Base-by-base conservation (phyloP, 2,797 vertebrate species). In the Myripristis murdjan region DNA sequence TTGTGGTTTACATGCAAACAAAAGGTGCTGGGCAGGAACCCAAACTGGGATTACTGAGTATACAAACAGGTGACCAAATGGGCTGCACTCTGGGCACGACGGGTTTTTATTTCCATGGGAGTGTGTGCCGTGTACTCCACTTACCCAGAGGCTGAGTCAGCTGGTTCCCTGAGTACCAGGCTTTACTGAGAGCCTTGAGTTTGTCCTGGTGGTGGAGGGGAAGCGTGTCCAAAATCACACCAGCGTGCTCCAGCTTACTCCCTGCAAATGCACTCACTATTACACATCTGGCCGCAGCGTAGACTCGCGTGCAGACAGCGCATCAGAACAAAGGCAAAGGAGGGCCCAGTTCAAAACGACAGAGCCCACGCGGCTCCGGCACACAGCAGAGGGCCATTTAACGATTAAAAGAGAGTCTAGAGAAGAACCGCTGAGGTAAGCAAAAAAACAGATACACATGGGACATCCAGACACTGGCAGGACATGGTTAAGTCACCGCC, bases 61-160 rank as follows among this genome's bases (percentile, higher is more conserved):
- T n/a, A n/a, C n/a, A n/a, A n/a, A n/a, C n/a, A n/a, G n/a, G n/a
- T n/a, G n/a, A n/a, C n/a, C n/a, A n/a, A n/a, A n/a, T n/a, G n/a
- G n/a, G n/a, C n/a, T n/a, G n/a, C n/a, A n/a, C n/a, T n/a, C n/a
- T n/a, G n/a, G n/a, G n/a, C n/a, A n/a, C n/a, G n/a, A 9, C 48
- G 24, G 8, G 3, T 28, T 31, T 24, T 15, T 69, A 46, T 67
- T 41, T 28, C 16, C 4, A 6, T 55, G 53, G 60, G 56, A 47
- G 28, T 46, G 26, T 64, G 15, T 26, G 46, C 47, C n/a, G 18
- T 23, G 31, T 6, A 41, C 22, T 48, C 15, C 47, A 80, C 89
- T 58, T 78, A 96, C 95, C 95, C 67, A 95, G 90, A 1, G 95
- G 95, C 77, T 95, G 95, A 39, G 77, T 80, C 64, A 94, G 81